These are phyloP conservation scores for Tubiluchus corallicola DNA, from an alignment of 2,888 invertebrate species.

Conservation along the genomic window DNA sequence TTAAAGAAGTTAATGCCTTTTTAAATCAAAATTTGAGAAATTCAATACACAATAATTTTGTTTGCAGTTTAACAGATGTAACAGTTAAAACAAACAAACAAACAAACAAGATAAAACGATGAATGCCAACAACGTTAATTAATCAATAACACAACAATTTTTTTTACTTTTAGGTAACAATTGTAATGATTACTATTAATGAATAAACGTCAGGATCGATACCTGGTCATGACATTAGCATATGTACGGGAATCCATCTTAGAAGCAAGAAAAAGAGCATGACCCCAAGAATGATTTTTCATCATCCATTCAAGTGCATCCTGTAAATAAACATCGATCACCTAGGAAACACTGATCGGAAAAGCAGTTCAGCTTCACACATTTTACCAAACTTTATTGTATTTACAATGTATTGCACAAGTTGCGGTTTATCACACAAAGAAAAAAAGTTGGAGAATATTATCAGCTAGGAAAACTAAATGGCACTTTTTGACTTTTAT, in stretches of 20 bases:
- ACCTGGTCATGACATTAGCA: slow-evolving; percentile 54
- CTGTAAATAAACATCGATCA: slow-evolving; percentile 29
- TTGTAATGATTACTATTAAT: neutral
- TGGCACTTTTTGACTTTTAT: too few species aligned
- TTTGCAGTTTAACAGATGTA: neutral
- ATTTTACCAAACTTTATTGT: too few species aligned
- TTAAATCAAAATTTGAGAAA: neutral
- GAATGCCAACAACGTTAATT: too few species aligned
- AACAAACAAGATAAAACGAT: slow-evolving; percentile 9
- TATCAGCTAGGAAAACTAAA: too few species aligned
- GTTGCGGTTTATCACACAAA: too few species aligned
- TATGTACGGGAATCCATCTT: slow-evolving; percentile 68
- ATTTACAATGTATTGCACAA: too few species aligned
- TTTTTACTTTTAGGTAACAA: neutral
- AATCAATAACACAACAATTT: too few species aligned
- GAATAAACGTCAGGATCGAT: too few species aligned
- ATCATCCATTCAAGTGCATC: slow-evolving; percentile 61
- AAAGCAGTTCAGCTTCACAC: too few species aligned
- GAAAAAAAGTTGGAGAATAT: too few species aligned
- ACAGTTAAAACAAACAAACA: slow-evolving; percentile 4
- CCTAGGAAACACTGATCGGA: too few species aligned
- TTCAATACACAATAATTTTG: neutral
- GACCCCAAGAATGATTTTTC: slow-evolving; percentile 73
- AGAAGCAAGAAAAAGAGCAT: slow-evolving; percentile 72
- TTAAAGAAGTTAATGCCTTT: neutral